Evolutionary conservation across 2,888 invertebrate genomes (phyloP).

Genomic region (Agrotis segetum): DNA sequence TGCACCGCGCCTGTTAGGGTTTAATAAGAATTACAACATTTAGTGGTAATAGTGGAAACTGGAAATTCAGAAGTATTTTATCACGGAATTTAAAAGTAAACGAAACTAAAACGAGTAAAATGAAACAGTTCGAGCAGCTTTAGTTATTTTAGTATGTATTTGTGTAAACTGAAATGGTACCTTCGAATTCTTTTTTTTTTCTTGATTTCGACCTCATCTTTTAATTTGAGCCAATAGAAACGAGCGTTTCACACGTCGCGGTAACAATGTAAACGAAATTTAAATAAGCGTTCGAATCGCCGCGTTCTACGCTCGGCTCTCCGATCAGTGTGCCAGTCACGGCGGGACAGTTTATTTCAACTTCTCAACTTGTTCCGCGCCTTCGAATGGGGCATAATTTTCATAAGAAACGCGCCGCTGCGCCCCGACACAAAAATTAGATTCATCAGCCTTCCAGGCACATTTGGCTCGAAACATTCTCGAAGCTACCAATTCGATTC

Average conservation of each 20-base stretch:
- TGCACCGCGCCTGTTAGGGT: slow-evolving; percentile 42
- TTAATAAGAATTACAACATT: slow-evolving; percentile 52
- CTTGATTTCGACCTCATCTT: background rate
- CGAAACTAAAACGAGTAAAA: background rate
- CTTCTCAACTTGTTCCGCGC: slow-evolving; percentile 86
- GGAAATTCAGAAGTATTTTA: background rate
- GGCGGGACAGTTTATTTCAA: slow-evolving; percentile 89
- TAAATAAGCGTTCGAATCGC: slow-evolving; percentile 69
- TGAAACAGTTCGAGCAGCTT: background rate
- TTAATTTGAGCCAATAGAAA: slow-evolving; percentile 47
- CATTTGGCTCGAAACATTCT: slow-evolving; percentile 81
- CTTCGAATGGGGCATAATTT: slow-evolving; percentile 89
- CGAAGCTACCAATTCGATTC: slow-evolving; percentile 83
- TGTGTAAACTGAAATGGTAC: background rate
- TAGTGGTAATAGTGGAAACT: slow-evolving; percentile 39
- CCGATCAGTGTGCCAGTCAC: slow-evolving; percentile 86
- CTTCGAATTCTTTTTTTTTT: slow-evolving; percentile 4
- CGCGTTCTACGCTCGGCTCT: slow-evolving; percentile 59
- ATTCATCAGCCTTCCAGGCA: slow-evolving; percentile 85
- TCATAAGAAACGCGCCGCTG: slow-evolving; percentile 86
- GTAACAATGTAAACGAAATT: slow-evolving; percentile 67
- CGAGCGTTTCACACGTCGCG: slow-evolving; percentile 55
- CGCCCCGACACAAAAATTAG: slow-evolving; percentile 86
- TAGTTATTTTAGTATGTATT: background rate
- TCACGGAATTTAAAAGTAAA: background rate